Evolutionary conservation across 2,113 vertebrate genomes (phyloP).

Genomic region (Paracyprichromis sp.): DNA sequence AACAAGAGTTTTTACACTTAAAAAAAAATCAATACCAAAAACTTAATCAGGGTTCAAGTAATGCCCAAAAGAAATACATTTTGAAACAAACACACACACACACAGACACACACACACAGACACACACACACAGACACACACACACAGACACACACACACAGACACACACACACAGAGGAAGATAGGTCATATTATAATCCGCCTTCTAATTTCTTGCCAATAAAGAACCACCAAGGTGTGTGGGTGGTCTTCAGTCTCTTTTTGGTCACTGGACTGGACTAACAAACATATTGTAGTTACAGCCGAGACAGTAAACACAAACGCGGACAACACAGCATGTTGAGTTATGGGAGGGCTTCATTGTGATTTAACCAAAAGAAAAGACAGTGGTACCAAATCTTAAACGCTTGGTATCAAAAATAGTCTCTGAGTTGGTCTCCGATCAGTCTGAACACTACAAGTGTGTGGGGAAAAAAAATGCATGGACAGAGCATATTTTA

Average conservation of each 20-base stretch:
- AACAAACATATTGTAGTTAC: slow-evolving; percentile 66
- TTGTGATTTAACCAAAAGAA: slow-evolving; percentile 45
- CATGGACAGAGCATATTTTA: slow-evolving; percentile 77
- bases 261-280: slow-evolving; percentile 76
- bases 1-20: slow-evolving; percentile 73
- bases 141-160: slow-evolving; percentile 13
- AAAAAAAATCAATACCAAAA: slow-evolving; percentile 21
- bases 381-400: slow-evolving; percentile 27
- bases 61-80: slow-evolving; percentile 66
- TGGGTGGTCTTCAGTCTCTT: slow-evolving; percentile 50
- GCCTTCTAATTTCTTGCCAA: slow-evolving; percentile 42
- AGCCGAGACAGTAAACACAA: slow-evolving; percentile 74
- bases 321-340: slow-evolving; percentile 59
- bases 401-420: slow-evolving; percentile 85
- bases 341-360: slow-evolving; percentile 63
- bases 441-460: slow-evolving; percentile 74
- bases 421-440: slow-evolving; percentile 86
- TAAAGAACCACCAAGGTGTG: slow-evolving; percentile 24
- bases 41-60: slow-evolving; percentile 77
- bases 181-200: slow-evolving; percentile 25
- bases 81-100: slow-evolving; percentile 28
- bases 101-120: neutral
- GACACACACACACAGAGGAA: slow-evolving; percentile 30
- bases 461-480: slow-evolving; percentile 64
- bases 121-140: slow-evolving; percentile 18